Evolutionary conservation across 2,888 invertebrate species (phyloP).

Genomic region (Thelaira solivaga): DNA sequence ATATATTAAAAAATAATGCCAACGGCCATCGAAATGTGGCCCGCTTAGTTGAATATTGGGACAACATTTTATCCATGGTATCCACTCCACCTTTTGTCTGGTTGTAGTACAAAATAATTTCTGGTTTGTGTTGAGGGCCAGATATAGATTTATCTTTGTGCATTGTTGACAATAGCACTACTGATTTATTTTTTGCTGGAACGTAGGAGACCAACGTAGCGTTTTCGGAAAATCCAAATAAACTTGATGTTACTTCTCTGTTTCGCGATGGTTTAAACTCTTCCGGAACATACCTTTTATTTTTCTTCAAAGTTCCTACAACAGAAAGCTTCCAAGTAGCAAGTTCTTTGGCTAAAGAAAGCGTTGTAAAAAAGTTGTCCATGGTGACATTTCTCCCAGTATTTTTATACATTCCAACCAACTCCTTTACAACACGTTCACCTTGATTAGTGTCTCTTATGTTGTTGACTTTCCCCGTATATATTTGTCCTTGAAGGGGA

Average conservation of each 20-base stretch:
- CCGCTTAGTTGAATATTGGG: not conserved
- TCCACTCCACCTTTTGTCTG: not conserved
- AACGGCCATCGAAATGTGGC: not conserved
- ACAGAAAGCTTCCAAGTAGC: not conserved
- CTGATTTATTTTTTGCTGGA: not conserved
- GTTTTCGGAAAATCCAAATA: not conserved
- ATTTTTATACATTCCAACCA: not conserved
- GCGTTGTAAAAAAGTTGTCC: constrained; percentile 1
- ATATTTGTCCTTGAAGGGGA: not conserved
- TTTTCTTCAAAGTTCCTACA: not conserved
- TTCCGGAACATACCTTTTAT: not conserved
- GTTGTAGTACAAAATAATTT: not conserved
- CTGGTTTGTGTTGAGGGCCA: not conserved
- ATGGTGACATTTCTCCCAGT: not conserved
- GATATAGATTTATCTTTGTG: not conserved
- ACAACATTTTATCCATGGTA: not conserved
- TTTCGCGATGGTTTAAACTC: not conserved
- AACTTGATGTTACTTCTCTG: not conserved
- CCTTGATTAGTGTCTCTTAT: not conserved
- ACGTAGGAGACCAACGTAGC: not conserved
- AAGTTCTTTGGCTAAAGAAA: not conserved
- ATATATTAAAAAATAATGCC: not conserved
- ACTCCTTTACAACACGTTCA: not conserved
- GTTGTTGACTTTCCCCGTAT: not conserved
- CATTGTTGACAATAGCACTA: not conserved